Evolutionary conservation across 2,113 vertebrate species (phyloP), one percentile per base, ranked within the genome.

Genomic region (Gorilla gorilla): DNA sequence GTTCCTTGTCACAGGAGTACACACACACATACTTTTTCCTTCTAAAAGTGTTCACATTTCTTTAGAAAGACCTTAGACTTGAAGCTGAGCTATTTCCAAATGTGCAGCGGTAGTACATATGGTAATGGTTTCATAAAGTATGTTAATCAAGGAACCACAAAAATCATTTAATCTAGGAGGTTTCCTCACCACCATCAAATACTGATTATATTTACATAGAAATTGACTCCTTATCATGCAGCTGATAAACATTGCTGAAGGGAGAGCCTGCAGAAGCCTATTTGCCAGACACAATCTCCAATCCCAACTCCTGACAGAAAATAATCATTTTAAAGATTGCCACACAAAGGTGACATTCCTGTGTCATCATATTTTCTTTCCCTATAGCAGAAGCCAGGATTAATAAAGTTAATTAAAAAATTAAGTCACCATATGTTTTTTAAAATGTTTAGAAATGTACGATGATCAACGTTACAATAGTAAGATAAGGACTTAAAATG

Each of bases 141-240:
- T 92, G 88, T 90, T 96, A 96, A 98, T 97, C 80, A 97, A 98
- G 87, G n/a, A 97, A 94, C 80, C 40, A 95, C 64, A 30, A 75
- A 92, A 98, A 97, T 97, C 89, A 97, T 94, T 98, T 96, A 96
- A 95, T 97, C 89, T 97, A 81, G 78, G 32, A 94, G 72, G 48
- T 95, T 97, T 96, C 81, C 91, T 97, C 73, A 95, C 89, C 82
- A 86, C 91, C 82, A 97, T 90, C 96, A 96, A 97, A 89, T 87
- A 23, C 61, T 94, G 98, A 97, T 97, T 98, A 76, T 97, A 97
- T 97, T 98, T 97, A 96, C 96, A 96, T 89, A 97, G 96, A 98
- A 98, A 96, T 52, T 50, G 95, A 80, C 97, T 97, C 90, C 95
- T 96, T 96, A 97, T 73, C 75, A 89, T 82, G 76, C 82, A 87